Percentiles rank a stretch among this genome's conserved stretches.
Conservation (phyloP, 2,113 vertebrate species). For the Pseudorasbora parva region DNA sequence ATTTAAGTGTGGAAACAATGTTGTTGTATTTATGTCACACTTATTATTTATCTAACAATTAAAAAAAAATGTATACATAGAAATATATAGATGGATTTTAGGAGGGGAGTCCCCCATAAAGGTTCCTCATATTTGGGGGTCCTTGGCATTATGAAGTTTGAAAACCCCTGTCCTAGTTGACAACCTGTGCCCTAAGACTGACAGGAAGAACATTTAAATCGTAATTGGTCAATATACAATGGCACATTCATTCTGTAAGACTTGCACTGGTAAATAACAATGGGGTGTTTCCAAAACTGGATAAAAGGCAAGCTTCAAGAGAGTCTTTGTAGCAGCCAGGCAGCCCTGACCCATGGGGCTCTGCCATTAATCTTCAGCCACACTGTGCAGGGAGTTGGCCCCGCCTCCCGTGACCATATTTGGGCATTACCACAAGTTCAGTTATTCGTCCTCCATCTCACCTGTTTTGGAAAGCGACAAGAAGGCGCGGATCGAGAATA, state of each 20-base stretch:
- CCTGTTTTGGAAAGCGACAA: slow-evolving; percentile 82
- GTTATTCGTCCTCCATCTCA: slow-evolving; percentile 66
- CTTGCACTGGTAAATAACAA: slow-evolving; percentile 35
- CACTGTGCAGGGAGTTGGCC: slow-evolving; percentile 61
- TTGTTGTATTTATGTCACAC: too few species aligned
- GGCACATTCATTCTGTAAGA: not conserved
- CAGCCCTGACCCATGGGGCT: slow-evolving; percentile 47
- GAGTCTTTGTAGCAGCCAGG: slow-evolving; percentile 53
- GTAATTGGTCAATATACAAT: not conserved
- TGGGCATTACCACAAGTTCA: slow-evolving; percentile 63
- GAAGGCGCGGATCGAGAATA: slow-evolving; percentile 81
- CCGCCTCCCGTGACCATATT: slow-evolving; percentile 77
- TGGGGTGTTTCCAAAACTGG: slow-evolving; percentile 42
- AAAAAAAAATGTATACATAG: too few species aligned
- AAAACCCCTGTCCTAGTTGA: too few species aligned
- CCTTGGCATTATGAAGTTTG: too few species aligned
- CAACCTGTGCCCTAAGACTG: too few species aligned
- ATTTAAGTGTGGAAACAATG: too few species aligned
- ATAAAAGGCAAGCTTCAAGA: slow-evolving; percentile 48
- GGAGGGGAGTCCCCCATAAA: too few species aligned
- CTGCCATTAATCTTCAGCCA: slow-evolving; percentile 53
- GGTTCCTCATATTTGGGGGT: too few species aligned
- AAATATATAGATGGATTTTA: too few species aligned
- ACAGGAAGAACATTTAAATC: not conserved
- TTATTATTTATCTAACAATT: too few species aligned